Percentiles rank a stretch among this genome's conserved stretches.
Evolutionary conservation across 2,113 vertebrate genomes (phyloP).

Genomic region (Chloropsis hardwickii): DNA sequence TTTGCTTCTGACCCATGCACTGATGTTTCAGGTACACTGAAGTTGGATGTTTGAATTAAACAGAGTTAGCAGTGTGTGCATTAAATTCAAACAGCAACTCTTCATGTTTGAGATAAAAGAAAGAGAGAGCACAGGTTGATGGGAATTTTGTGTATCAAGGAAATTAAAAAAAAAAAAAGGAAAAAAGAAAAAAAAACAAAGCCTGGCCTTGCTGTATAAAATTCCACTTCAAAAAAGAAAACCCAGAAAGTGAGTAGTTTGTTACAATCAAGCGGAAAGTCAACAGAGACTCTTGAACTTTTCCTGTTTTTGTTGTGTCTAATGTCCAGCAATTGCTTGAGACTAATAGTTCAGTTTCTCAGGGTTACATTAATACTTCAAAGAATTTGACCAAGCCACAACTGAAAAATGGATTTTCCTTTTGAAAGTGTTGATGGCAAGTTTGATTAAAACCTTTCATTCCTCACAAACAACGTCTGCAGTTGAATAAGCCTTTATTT

Average conservation of each 20-base stretch:
- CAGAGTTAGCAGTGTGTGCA: neutral
- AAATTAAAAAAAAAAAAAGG: neutral
- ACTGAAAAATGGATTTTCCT: conserved; percentile 53
- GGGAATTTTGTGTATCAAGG: conserved; percentile 5
- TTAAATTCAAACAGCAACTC: neutral
- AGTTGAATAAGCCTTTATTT: neutral
- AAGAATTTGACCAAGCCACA: conserved; percentile 31
- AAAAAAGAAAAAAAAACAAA: neutral
- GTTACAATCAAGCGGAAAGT: conserved; percentile 58
- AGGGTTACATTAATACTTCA: conserved; percentile 54
- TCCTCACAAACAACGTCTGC: conserved; percentile 14
- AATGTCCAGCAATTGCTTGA: conserved; percentile 44
- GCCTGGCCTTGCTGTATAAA: conserved; percentile 6
- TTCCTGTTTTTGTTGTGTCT: conserved; percentile 69
- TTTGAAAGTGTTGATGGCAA: conserved; percentile 37
- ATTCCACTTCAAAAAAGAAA: conserved; percentile 56
- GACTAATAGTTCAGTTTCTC: conserved; percentile 48
- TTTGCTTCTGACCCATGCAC: neutral
- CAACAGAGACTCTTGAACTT: conserved; percentile 61
- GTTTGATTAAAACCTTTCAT: conserved; percentile 40
- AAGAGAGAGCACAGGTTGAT: neutral
- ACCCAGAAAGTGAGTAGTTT: conserved; percentile 47
- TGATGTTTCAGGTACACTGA: neutral
- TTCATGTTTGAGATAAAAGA: neutral
- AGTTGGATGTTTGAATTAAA: neutral